Evolutionary conservation across 2,888 invertebrate genomes (phyloP).

Genomic region (Dicyrtoma fusca): DNA sequence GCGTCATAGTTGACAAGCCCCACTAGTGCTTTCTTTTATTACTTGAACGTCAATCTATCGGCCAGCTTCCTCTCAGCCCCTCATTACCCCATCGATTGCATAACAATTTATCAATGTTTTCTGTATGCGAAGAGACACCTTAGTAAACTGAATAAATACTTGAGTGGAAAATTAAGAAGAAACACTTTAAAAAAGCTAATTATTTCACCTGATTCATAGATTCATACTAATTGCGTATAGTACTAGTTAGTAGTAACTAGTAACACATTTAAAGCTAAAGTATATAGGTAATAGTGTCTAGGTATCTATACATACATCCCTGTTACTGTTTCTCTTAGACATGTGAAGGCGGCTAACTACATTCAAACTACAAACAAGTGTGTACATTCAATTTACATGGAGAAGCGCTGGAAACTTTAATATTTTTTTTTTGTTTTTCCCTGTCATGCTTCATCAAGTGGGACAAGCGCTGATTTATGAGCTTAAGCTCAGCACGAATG

Average conservation of each 20-base stretch:
- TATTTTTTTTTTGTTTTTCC: not conserved
- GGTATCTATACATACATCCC: too few species aligned
- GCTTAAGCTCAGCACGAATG: conserved; percentile 18
- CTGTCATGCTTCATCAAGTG: conserved; percentile 22
- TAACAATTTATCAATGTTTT: too few species aligned
- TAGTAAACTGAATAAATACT: not conserved
- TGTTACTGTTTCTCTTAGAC: not conserved
- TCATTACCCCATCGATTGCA: conserved; percentile 11
- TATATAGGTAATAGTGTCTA: too few species aligned
- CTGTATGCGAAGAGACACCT: not conserved
- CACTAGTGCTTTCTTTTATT: too few species aligned
- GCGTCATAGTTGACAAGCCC: too few species aligned
- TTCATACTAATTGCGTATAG: too few species aligned
- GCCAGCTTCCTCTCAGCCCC: conserved; percentile 8
- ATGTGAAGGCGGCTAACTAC: not conserved
- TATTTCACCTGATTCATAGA: conserved; percentile 2
- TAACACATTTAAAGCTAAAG: too few species aligned
- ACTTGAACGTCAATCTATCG: too few species aligned
- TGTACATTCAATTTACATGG: not conserved
- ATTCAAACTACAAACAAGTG: not conserved
- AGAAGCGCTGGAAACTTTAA: not conserved
- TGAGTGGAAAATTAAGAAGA: not conserved
- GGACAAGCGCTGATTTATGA: conserved; percentile 20
- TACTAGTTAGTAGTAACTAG: too few species aligned
- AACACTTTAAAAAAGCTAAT: not conserved